Conservation (phyloP, 2,113 vertebrate species). For the Lota lota region DNA sequence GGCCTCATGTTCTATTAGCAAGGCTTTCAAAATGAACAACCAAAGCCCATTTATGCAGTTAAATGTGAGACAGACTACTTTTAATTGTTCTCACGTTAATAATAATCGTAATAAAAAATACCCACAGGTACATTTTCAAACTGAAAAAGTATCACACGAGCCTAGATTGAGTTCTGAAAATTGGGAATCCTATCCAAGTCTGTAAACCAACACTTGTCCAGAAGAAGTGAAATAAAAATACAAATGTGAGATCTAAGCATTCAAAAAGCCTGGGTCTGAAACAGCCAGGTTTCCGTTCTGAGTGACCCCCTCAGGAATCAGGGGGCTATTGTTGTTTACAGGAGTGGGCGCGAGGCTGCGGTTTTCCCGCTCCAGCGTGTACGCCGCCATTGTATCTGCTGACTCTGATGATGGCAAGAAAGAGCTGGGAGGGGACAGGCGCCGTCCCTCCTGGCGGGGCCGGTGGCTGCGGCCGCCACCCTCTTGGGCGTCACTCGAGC, state of each 20-base stretch:
- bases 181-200: constrained; percentile 12
- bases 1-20: constrained; percentile 30
- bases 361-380: constrained; percentile 73
- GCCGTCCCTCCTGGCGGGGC: constrained; percentile 64
- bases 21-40: constrained; percentile 27
- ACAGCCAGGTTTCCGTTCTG: constrained; percentile 80
- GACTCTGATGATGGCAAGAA: constrained; percentile 80
- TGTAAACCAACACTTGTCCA: neutral
- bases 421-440: constrained; percentile 72
- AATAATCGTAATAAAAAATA: neutral
- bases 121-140: constrained; percentile 35
- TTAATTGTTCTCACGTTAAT: constrained; percentile 30
- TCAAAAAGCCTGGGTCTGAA: constrained; percentile 76
- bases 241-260: constrained; percentile 65
- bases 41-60: constrained; percentile 29
- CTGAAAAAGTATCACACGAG: constrained; percentile 37
- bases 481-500: constrained; percentile 77
- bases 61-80: constrained; percentile 21
- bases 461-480: constrained; percentile 63
- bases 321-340: constrained; percentile 74
- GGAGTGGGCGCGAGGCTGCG: constrained; percentile 60
- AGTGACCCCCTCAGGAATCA: constrained; percentile 71
- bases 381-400: constrained; percentile 77
- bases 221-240: constrained; percentile 21
- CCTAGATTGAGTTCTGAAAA: constrained; percentile 31